These are phyloP conservation scores for Ammodytes dubius DNA, from an alignment of 2,113 vertebrate species.

Conservation along the genomic window DNA sequence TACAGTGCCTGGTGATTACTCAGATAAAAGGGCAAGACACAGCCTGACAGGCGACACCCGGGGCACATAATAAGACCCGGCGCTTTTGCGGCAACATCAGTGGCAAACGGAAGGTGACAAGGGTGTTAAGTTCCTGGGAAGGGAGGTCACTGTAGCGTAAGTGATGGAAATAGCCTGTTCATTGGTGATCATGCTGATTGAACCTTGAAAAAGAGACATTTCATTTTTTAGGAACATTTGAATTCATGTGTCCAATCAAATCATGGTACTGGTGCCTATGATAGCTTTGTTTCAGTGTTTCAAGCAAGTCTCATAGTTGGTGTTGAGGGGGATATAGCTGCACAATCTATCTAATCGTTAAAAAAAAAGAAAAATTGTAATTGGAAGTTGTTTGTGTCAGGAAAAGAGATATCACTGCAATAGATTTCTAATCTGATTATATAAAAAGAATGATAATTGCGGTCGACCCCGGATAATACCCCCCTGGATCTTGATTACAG, in stretches of 20 bases:
- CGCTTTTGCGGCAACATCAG: conserved; percentile 54
- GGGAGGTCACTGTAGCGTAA: conserved; percentile 62
- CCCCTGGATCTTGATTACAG: conserved; percentile 37
- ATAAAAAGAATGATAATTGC: neutral
- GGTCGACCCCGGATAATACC: conserved; percentile 14
- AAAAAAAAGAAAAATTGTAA: neutral
- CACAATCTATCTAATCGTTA: neutral
- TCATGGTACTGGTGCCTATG: neutral
- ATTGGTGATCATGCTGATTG: conserved; percentile 11
- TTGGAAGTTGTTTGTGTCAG: conserved; percentile 34
- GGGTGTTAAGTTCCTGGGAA: conserved; percentile 62
- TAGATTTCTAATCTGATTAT: conserved; percentile 39
- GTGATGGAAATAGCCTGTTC: conserved; percentile 26
- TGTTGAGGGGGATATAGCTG: neutral
- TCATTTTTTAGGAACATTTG: no score
- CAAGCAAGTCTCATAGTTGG: neutral
- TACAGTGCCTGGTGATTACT: conserved; percentile 59
- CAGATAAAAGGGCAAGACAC: conserved; percentile 62
- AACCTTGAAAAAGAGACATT: no score
- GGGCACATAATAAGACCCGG: conserved; percentile 55
- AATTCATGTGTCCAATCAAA: neutral
- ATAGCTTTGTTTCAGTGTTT: neutral
- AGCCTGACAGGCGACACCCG: conserved; percentile 47
- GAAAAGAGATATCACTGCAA: conserved; percentile 15
- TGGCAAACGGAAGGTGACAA: conserved; percentile 67